Evolutionary conservation across 2,888 invertebrate genomes (phyloP), one percentile per base, ranked within the genome.

Genomic region (Standfussiana lucernea): DNA sequence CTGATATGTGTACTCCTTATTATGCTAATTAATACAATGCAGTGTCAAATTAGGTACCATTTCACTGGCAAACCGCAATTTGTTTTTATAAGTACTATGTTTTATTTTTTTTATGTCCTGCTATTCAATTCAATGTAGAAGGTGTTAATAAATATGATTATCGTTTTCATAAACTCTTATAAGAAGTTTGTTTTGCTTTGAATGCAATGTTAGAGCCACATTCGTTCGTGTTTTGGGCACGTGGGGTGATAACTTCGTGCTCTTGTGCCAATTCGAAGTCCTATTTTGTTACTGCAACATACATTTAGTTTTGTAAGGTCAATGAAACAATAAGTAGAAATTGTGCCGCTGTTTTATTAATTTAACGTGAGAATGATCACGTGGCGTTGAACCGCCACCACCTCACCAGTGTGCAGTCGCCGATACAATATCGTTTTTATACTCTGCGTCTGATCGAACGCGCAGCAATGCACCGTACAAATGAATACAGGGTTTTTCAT

Each of bases 401-500:
- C 72, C 64, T 71, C 8, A 62, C 28, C 75, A 65, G 80, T 82
- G 80, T 73, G 77, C 82, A 40, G 71, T 50, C 79, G 79, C 77
- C 77, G 65, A 79, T 76, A 77, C 76, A 77, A 80, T 85, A 80
- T 77, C 65, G 84, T 87, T 88, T 88, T 88, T 89, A 84, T 89
- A 84, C 77, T 67, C 75, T 77, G 69, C 82, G 85, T 86, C 82
- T 72, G 79, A 77, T 79, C 85, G 90, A 91, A 94, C 93, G 94
- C 94, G 93, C 88, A 93, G 93, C 93, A 92, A 95, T 95, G 94
- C 94, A 92, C 94, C 94, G 95, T 92, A 92, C 91, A 94, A 96
- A 94, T 94, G 91, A 94, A 93, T 92, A 94, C 93, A 94, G 94
- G 93, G 94, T 95, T 96, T 95, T 95, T 95, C 93, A 94, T 94